These are phyloP conservation scores for Endomychus coccineus DNA, from an alignment of 2,888 invertebrate genomes.

Conservation along the genomic window DNA sequence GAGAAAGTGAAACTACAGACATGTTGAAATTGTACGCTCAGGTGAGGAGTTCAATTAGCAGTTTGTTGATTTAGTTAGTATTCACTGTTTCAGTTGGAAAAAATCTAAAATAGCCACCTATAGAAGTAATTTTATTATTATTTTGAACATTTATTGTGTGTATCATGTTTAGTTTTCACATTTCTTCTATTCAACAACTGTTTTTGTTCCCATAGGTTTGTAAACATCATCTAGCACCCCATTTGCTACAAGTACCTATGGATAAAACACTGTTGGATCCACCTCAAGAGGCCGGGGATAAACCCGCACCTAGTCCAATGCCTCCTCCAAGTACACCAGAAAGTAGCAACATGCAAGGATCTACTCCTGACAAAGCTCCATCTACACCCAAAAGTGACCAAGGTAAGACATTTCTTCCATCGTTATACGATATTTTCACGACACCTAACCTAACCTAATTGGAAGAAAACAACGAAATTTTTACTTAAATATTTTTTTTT, in stretches of 20 bases:
- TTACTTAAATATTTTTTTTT: too few relatives aligned
- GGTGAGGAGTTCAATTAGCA: conserved; percentile 45
- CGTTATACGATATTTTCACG: too few relatives aligned
- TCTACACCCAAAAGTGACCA: conserved; percentile 49
- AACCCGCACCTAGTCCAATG: conserved; percentile 46
- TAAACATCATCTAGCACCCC: conserved; percentile 68
- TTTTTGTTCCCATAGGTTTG: too few relatives aligned
- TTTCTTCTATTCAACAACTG: too few relatives aligned
- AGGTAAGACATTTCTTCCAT: too few relatives aligned
- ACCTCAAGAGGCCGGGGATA: conserved; percentile 49
- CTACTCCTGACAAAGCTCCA: conserved; percentile 45
- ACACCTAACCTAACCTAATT: too few relatives aligned
- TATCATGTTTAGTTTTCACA: conserved; percentile 1
- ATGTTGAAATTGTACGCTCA: conserved; percentile 83
- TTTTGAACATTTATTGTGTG: conserved; percentile 4
- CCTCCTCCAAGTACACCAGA: conserved; percentile 46
- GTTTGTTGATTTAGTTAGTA: neutral
- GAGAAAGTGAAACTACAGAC: conserved; percentile 71
- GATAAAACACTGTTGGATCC: conserved; percentile 67
- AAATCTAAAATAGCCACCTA: too few relatives aligned
- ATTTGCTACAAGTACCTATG: conserved; percentile 65
- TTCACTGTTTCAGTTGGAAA: neutral
- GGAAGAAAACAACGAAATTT: too few relatives aligned
- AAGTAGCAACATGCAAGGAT: conserved; percentile 22
- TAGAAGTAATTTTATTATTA: conserved; percentile 7